Base-by-base conservation (phyloP, 2,888 invertebrate genomes). In the Tillus elongatus region DNA sequence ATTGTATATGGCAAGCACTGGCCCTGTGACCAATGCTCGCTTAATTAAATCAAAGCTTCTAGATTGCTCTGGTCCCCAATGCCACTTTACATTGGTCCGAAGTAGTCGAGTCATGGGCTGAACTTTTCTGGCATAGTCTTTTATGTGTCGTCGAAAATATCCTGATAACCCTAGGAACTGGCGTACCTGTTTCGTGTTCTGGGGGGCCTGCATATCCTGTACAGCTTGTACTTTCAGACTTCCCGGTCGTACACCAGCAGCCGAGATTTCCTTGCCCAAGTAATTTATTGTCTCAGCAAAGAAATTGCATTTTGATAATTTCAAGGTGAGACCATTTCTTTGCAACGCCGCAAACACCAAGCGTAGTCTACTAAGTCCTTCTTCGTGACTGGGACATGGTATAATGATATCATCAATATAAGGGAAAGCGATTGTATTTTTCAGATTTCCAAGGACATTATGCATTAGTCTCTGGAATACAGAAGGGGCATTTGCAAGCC, bases 381-480 rank as follows among this genome's bases (percentile, higher is more conserved):
- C n/a, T n/a, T n/a, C n/a, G n/a, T n/a, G n/a, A n/a, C n/a, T n/a
- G n/a, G 24, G 24, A n/a, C 24, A 19, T 19, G 24, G 24, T 19
- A 19, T 19, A 8, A 19, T 19, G n/a, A 19, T 19, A 19, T 19
- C 24, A n/a, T 19, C 24, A n/a, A 19, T 19, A 19, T 19, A 19
- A 8, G 24, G 24, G n/a, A 19, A 19, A 2, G 36, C 39, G 4
- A 35, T 15, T 3, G 30, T 24, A 31, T 39, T 40, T 36, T 40
- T 30, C 26, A 43, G 12, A n/a, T 41, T 29, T 6, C 46, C 42
- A 6, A 56, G 39, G 1, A 45, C 44, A 2, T n/a, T 38, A 30
- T 53, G 51, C 36, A 58, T 49, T 8, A 50, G 41, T n/a, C 47
- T 33, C 30, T 57, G 54, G 41, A 55, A 61, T 9, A 50, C 50